Conservation (phyloP, 2,888 invertebrate genomes). For the Phymatocera aterrima region DNA sequence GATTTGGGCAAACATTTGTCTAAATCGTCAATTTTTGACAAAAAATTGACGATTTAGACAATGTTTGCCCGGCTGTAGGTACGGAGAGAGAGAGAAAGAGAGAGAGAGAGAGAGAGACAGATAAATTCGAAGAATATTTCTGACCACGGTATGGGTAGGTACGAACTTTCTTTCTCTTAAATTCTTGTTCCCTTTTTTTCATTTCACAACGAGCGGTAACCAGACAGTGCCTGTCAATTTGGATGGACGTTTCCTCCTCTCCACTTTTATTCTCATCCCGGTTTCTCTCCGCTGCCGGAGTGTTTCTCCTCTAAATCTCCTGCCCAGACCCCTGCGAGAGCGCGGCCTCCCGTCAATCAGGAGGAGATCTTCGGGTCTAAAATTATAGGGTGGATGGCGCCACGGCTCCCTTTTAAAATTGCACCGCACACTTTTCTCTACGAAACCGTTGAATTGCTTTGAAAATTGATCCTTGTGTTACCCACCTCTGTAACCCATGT, state of each 20-base stretch:
- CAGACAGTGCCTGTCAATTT: slow-evolving; percentile 28
- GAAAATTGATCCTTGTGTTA: slow-evolving; percentile 45
- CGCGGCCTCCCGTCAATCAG: slow-evolving; percentile 46
- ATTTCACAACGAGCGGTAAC: neutral
- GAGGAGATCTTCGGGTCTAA: slow-evolving; percentile 45
- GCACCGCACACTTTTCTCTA: slow-evolving; percentile 44
- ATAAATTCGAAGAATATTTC: too few relatives aligned
- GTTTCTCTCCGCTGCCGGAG: neutral
- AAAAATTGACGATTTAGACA: too few relatives aligned
- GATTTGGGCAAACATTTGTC: too few relatives aligned
- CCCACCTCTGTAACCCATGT: neutral
- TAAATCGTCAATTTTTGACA: too few relatives aligned
- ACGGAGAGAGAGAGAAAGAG: neutral
- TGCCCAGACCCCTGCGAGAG: slow-evolving; percentile 2
- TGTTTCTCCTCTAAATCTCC: slow-evolving; percentile 2
- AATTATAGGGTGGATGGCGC: slow-evolving; percentile 45
- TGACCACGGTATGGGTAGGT: neutral
- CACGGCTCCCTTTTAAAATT: slow-evolving; percentile 43
- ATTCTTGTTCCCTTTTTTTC: neutral
- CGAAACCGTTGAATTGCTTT: slow-evolving; percentile 32
- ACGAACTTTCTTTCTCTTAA: too few relatives aligned
- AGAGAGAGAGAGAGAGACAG: neutral
- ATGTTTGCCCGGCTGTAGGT: too few relatives aligned
- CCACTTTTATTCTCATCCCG: neutral
- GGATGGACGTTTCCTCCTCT: slow-evolving; percentile 28